Evolutionary conservation across 2,888 invertebrate species (phyloP), one percentile per base, ranked within the genome.

Genomic region (Diachrysia chrysitis): DNA sequence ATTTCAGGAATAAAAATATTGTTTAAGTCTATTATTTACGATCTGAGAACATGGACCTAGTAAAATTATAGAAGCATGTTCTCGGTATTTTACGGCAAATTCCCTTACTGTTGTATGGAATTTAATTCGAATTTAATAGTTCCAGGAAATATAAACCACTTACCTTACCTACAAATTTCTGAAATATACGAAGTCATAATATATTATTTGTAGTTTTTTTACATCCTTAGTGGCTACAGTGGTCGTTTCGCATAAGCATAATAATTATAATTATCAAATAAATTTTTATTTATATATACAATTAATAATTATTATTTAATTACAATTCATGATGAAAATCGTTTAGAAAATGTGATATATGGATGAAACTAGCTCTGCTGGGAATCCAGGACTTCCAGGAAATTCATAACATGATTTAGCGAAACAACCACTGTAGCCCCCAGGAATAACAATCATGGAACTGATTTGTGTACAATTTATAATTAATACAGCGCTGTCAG

Each of bases 391-490:
- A n/a, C n/a, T n/a, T n/a, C n/a, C n/a, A n/a, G n/a, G n/a, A n/a
- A n/a, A n/a, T n/a, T n/a, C n/a, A n/a, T n/a, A n/a, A n/a, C n/a
- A n/a, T n/a, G n/a, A n/a, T n/a, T n/a, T n/a, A n/a, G n/a, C n/a
- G n/a, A n/a, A 25, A 32, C 9, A 10, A 32, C 2, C 1, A 32
- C 10, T 32, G 7, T 7, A 32, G 10, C 32, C 0, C 1, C 1
- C n/a, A 42, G n/a, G n/a, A 42, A 42, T 42, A 37, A 3, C 29
- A 29, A 54, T 70, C 75, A 32, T 53, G 25, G 71, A 46, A 19
- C 60, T 46, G 37, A 29, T 25, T 25, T 21, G 53, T 65, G 54
- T 65, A 64, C 23, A 55, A 73, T 73, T 56, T 73, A 72, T n/a
- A 64, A 60, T 57, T 63, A 53, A 64, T 21, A 62, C 60, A 58